Base-by-base conservation (phyloP, 2,888 invertebrate genomes). In the Ennomos fuscantarius region DNA sequence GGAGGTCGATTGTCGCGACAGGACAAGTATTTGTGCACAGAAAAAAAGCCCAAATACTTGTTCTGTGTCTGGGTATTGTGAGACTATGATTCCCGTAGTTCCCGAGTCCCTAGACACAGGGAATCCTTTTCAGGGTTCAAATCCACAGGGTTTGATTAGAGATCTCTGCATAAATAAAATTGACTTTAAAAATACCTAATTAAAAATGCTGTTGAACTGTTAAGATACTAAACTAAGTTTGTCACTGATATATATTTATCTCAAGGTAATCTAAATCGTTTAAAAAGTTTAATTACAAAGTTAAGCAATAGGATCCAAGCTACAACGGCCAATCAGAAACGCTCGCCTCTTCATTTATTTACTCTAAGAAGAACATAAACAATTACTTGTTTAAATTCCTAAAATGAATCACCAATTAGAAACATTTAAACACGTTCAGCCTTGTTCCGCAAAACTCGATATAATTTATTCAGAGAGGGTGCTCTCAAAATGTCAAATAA, bases 401-500 rank as follows among this genome's bases (percentile, higher is more conserved):
- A 52, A 57, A 57, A 51, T 52, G 51, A 48, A 57, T 57, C 47
- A 42, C 52, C 57, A 52, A 57, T 57, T 57, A 52, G 51, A 44
- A 52, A 52, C 48, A 48, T 48, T 57, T 57, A 57, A 57, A 57
- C 52, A 57, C 57, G 57, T 48, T 42, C 46, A 13, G 48, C 43
- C 45, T 56, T 56, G 50, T 56, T 52, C 35, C 49, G 48, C 58
- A 49, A 50, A 53, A 49, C 45, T 58, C 47, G 35, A 1, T 9
- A 58, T 45, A 53, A 53, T 50, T 59, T 59, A 59, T 59, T 53
- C 58, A 54, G 44, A 42, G 59, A 35, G 55, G 43, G 59, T 42
- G 41, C 55, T 60, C 37, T 41, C 46, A 42, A 54, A 51, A 50
- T 51, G 55, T 60, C 59, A 47, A 55, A 60, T 60, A 60, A 60